These are phyloP conservation scores for Lophura nycthemera DNA, from an alignment of 2,113 vertebrate genomes.

Conservation along the genomic window DNA sequence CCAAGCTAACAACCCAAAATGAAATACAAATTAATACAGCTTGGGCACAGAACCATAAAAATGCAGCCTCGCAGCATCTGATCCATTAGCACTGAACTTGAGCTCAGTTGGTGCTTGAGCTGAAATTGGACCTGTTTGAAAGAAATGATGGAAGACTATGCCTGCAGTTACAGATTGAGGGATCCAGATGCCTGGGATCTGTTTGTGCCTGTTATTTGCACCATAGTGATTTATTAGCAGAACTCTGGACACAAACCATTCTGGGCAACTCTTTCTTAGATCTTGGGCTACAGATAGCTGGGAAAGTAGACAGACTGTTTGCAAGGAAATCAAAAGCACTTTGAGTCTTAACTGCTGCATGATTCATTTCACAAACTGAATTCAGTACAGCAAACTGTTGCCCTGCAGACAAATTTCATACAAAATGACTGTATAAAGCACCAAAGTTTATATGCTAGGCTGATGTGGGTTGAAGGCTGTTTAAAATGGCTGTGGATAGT, in stretches of 20 bases:
- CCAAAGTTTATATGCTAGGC: slow-evolving; percentile 17
- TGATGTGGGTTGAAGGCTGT: slow-evolving; percentile 53
- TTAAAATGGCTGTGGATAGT: slow-evolving; percentile 44
- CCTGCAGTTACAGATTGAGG: not conserved
- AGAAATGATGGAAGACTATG: not conserved
- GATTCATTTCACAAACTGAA: slow-evolving; percentile 59
- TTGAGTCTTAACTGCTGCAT: slow-evolving; percentile 52
- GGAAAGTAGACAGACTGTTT: slow-evolving; percentile 27
- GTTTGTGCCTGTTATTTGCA: slow-evolving; percentile 23
- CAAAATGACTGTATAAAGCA: slow-evolving; percentile 44
- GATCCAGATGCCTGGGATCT: slow-evolving; percentile 21
- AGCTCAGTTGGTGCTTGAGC: not conserved
- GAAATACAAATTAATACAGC: not conserved
- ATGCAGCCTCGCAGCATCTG: not conserved
- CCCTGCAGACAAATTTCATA: slow-evolving; percentile 60
- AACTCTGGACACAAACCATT: not conserved
- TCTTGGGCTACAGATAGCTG: slow-evolving; percentile 15
- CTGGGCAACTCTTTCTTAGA: slow-evolving; percentile 22
- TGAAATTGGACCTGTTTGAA: slow-evolving; percentile 17
- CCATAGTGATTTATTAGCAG: slow-evolving; percentile 41
- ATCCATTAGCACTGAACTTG: not conserved
- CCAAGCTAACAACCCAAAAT: not conserved
- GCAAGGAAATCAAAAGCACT: slow-evolving; percentile 48
- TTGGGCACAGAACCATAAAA: not conserved
- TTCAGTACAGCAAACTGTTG: slow-evolving; percentile 12